Evolutionary conservation across 2,113 vertebrate genomes (phyloP), one percentile per base, ranked within the genome.

Genomic region (Ammospiza caudacuta): DNA sequence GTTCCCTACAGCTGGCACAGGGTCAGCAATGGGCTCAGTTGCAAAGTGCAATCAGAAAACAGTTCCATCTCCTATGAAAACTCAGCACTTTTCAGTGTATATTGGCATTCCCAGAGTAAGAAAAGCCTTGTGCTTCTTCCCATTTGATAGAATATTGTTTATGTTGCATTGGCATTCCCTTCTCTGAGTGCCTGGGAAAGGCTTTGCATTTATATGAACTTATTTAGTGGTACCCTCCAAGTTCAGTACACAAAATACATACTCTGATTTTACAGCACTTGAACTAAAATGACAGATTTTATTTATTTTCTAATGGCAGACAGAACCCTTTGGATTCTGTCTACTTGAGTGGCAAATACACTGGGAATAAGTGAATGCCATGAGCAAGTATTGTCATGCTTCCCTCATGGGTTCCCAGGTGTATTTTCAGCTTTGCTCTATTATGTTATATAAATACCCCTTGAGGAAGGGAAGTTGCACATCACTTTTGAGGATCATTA

Each of bases 341-440:
- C 47, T 95, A 61, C 51, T 74, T 47, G 51, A 92, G 46, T 81
- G 27, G 47, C 57, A 93, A 78, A 89, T 41, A 27, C 4, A 16
- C 43, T 49, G 86, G 78, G 83, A 86, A 59, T 12, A 37, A 75
- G 25, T 16, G 43, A 92, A 63, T 72, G 69, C 73, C 59, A 88
- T 1, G 18, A 90, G 63, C 72, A 92, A 39, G 85, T 58, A 24
- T 46, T 62, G 76, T 33, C 83, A 33, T 12, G 61, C 57, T 61
- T 87, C 75, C 69, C 81, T 49, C 78, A 27, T 25, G 61, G 55
- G 35, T 2, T 92, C 76, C 87, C 76, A 74, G 33, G 61, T 69
- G 64, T 66, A 79, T 91, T 92, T 92, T 43, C 87, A 93, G 83
- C 66, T 92, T 93, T 73, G 41, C 19, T 79, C 35, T 43, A 55